Conservation (phyloP, 2,888 invertebrate species). For the Biston stratarius region DNA sequence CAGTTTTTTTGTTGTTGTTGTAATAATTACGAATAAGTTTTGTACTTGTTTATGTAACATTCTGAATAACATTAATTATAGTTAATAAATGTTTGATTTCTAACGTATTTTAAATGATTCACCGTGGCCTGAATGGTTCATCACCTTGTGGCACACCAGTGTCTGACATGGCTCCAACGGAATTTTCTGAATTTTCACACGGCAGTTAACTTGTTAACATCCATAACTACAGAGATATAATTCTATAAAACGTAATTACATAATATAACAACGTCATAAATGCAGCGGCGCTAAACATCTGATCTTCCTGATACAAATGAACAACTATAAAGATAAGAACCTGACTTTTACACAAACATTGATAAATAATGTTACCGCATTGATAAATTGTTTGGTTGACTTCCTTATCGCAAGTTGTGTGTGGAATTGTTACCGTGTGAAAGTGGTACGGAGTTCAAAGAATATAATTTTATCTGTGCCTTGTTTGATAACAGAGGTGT, state of each 20-base stretch:
- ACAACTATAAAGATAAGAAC: constrained; percentile 5
- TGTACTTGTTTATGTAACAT: no score
- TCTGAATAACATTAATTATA: no score
- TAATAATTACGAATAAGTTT: no score
- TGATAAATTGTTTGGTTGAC: constrained; percentile 18
- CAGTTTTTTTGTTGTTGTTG: no score
- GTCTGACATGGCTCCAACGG: no score
- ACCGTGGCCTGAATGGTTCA: no score
- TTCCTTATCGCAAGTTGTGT: constrained; percentile 22
- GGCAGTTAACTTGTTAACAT: no score
- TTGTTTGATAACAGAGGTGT: not conserved
- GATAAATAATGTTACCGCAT: constrained; percentile 21
- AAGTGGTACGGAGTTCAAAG: constrained; percentile 7
- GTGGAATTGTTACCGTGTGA: not conserved
- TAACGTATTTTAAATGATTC: no score
- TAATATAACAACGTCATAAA: constrained; percentile 26
- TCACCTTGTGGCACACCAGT: no score
- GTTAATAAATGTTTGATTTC: no score
- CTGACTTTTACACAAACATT: constrained; percentile 15
- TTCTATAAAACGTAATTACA: not conserved
- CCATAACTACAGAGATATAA: no score
- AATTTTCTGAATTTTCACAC: no score
- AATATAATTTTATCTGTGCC: not conserved
- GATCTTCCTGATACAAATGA: constrained; percentile 26
- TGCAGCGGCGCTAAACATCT: constrained; percentile 14